These are phyloP conservation scores for Ardeotis arabs DNA, from an alignment of 2,113 vertebrate genomes.

Conservation along the genomic window DNA sequence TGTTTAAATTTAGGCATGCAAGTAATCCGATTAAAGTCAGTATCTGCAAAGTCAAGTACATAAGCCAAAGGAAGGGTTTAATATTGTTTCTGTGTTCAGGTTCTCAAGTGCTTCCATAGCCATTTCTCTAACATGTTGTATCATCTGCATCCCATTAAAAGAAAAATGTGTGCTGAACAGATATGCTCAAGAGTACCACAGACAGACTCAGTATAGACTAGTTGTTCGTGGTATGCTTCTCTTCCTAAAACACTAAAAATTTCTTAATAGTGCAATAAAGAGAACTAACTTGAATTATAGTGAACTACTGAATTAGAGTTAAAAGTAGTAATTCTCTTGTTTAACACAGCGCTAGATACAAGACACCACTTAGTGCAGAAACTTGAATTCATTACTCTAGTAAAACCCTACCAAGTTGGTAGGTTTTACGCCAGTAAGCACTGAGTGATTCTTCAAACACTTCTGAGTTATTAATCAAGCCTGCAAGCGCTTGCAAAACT, in stretches of 20 bases:
- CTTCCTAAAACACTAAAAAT: background rate
- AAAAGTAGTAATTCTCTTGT: background rate
- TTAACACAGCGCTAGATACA: background rate
- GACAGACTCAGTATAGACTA: background rate
- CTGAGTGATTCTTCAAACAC: background rate
- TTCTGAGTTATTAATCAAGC: background rate
- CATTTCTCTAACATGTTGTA: background rate
- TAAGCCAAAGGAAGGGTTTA: background rate
- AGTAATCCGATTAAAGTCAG: background rate
- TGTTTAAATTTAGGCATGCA: slow-evolving; percentile 10
- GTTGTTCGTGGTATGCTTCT: background rate
- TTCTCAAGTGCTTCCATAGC: background rate
- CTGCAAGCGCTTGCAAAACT: background rate
- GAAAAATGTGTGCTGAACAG: background rate
- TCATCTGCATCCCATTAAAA: background rate
- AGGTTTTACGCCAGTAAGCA: background rate
- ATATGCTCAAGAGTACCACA: background rate
- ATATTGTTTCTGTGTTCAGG: background rate
- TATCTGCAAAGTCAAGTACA: background rate
- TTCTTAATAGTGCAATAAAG: background rate
- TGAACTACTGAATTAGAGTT: background rate
- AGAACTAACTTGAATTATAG: background rate
- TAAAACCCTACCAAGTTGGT: background rate
- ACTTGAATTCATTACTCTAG: background rate
- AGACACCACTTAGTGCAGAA: background rate